A percentile compares a stretch with the other conserved stretches of the same genome.
These are phyloP conservation scores for Neodiprion virginianus DNA, from an alignment of 1,140 invertebrate species.

Conservation along the genomic window DNA sequence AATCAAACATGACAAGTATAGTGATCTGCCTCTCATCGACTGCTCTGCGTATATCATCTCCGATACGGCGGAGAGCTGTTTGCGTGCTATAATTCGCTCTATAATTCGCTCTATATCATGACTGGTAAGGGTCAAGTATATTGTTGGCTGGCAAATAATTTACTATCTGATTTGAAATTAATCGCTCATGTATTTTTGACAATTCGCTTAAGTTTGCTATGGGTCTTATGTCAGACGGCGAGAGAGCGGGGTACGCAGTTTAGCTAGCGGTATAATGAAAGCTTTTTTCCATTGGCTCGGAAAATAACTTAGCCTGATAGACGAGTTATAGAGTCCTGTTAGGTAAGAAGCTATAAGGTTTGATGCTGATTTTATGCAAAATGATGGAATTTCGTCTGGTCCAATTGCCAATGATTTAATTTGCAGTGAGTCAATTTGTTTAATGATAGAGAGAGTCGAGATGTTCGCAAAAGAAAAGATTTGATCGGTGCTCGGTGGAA, in stretches of 20 bases:
- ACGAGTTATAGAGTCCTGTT: not conserved
- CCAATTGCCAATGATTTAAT: not conserved
- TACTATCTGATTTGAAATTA: not conserved
- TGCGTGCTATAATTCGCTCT: not conserved
- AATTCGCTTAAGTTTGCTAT: not conserved
- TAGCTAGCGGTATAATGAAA: not conserved
- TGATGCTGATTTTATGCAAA: not conserved
- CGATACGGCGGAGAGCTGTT: not conserved
- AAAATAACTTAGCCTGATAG: not conserved
- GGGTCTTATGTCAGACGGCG: not conserved
- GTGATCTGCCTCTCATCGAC: not conserved
- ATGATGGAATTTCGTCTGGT: not conserved
- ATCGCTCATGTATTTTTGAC: not conserved
- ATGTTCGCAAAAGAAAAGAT: not conserved
- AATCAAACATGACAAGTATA: too few relatives aligned
- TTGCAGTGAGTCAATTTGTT: not conserved
- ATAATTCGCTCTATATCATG: conserved; percentile 10
- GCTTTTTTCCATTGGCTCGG: not conserved
- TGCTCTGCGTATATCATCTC: not conserved
- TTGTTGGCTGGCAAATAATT: not conserved
- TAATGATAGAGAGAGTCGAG: not conserved
- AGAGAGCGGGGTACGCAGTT: not conserved
- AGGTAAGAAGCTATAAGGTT: not conserved
- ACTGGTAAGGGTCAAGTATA: not conserved
- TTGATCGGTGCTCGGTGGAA: not conserved